A percentile compares a stretch with the other conserved stretches of the same genome.
Evolutionary conservation across 2,888 invertebrate species (phyloP).

Genomic region (Sceliomorpha sp.): DNA sequence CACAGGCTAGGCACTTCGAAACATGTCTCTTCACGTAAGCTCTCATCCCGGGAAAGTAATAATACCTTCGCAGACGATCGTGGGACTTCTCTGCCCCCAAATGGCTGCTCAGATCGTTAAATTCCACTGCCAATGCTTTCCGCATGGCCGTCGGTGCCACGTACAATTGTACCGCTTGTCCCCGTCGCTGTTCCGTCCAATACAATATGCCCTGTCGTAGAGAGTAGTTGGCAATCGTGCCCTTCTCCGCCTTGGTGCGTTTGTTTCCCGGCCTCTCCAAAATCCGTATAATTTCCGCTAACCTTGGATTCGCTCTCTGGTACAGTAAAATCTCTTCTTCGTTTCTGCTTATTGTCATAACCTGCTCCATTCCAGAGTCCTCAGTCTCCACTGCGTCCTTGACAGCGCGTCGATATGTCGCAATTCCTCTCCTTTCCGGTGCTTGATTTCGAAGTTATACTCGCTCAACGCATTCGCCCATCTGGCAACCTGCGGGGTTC

Average conservation of each 20-base stretch:
- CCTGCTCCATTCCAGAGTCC: conserved; percentile 23
- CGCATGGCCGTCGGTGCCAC: conserved; percentile 4
- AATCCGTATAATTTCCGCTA: conserved; percentile 2
- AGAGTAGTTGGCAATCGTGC: neutral
- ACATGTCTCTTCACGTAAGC: conserved; percentile 53
- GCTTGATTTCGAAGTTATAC: too few species aligned
- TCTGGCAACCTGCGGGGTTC: conserved; percentile 54
- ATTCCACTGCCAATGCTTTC: conserved; percentile 11
- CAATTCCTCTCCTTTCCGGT: too few species aligned
- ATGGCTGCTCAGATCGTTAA: conserved; percentile 54
- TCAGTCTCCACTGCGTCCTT: too few species aligned
- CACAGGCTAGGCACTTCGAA: conserved; percentile 54
- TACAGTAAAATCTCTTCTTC: conserved; percentile 19
- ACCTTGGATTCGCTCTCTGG: conserved; percentile 12
- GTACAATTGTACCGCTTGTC: neutral
- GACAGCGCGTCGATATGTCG: conserved; percentile 52
- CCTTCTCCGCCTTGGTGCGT: neutral
- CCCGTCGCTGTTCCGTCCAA: neutral
- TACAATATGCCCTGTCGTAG: conserved; percentile 4
- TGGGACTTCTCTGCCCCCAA: conserved; percentile 47
- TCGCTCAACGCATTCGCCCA: too few species aligned
- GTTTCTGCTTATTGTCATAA: neutral
- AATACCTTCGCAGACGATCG: conserved; percentile 30
- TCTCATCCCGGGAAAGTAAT: conserved; percentile 54
- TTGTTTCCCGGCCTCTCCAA: conserved; percentile 14